Evolutionary conservation across 2,797 vertebrate genomes (phyloP), one percentile per base, ranked within the genome.

Genomic region (Mormyrops boulengeri): DNA sequence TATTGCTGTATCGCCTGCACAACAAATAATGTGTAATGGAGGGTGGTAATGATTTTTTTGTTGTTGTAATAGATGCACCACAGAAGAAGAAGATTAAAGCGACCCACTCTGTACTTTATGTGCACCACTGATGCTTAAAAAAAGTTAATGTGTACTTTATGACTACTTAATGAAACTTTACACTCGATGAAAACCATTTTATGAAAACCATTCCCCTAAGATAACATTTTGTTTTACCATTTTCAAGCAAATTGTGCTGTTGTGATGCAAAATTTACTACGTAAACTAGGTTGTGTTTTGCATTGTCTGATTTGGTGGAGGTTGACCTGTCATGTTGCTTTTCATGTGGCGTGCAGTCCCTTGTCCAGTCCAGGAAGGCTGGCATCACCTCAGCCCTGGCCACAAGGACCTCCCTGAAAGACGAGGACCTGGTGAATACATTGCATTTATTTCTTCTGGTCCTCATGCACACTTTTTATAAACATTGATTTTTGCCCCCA

Each of bases 341-440:
- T 12, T 88, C 11, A 26, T 89, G 17, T n/a, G 38, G 30, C 41
- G 4, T 57, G 60, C 90, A 99, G 98, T 97, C 98, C 30, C 96
- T 99, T 96, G 96, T 99, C 88, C 98, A 98, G 95, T 98, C 97
- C 91, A 96, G 98, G 93, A 99, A 99, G 93, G 97, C 97, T 7
- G 97, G 97, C 52, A 97, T 98, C 92, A 96, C 97, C 89, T 98
- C 98, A 87, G 96, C 97, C 41, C 95, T 99, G 96, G 96, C 97
- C 90, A 97, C 97, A 26, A 95, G 97, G 85, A 97, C 97, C 50
- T 99, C 98, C 91, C 96, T 99, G 91, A 99, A 98, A 93, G 98
- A 99, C 85, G 97, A 99, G 94, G 98, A 99, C 90, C 95, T 99
- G 94, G 98, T 99, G 95, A 97, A 97, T 94, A 26, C n/a, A 47